Evolutionary conservation across 2,888 invertebrate genomes (phyloP), one percentile per base, ranked within the genome.

Genomic region (Morpho achilles): DNA sequence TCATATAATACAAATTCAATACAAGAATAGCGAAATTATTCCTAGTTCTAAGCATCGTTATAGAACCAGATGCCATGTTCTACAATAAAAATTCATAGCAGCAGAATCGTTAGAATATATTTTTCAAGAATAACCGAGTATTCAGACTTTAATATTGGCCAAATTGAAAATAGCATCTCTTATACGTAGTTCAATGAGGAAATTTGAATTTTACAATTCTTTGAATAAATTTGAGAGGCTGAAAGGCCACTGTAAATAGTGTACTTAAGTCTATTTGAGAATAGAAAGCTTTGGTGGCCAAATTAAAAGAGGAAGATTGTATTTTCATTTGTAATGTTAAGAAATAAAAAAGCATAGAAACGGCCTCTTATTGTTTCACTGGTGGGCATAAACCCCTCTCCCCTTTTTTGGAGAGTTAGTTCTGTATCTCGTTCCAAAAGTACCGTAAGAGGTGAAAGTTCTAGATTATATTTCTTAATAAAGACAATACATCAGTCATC

Each of bases 31-130:
- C 4, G 32, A 32, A 5, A 32, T 32, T 5, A 32, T 32, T 32
- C 3, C 32, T 32, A 32, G 32, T n/a, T 50, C 16, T 41, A 16
- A 16, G 8, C 22, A 50, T n/a, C 9, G 42, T 22, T 42, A 7
- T 9, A 50, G 50, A 50, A 40, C 23, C 41, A 43, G n/a, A 56
- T 52, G 42, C 23, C 57, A 48, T 53, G 51, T 60, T 60, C 47
- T 47, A 40, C 50, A 22, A 23, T 39, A 47, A 50, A 57, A 60
- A 51, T 48, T 51, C 53, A 60, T 51, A 51, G 47, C 32, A 32
- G 40, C 40, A 53, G 39, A 44, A n/a, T 10, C 45, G 46, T 39
- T 46, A 46, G 53, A 53, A 53, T 53, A 53, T 44, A 53, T 53
- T 53, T 53, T 5, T 45, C 46, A 7, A 40, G 10, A n/a, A 43